Evolutionary conservation across 1,140 invertebrate species (phyloP), one percentile per base, ranked within the genome.

Genomic region (Microplitis mediator): DNA sequence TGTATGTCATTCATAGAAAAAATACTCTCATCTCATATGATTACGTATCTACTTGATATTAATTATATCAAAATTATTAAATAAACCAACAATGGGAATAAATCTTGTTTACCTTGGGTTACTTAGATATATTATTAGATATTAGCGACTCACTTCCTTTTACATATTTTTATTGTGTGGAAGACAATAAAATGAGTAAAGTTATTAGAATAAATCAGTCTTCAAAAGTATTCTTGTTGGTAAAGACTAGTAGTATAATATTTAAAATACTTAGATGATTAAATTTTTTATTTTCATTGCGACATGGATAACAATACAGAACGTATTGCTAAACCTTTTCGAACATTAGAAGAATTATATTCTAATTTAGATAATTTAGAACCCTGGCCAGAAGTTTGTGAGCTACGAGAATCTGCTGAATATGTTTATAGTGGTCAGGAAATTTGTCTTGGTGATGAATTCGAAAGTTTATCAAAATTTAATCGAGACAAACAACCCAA

Each of bases 401-500:
- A 79, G 23, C 69, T 86, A 9, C 63, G 79, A 16, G 83, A 86
- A 63, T 81, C 65, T 1, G 75, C 82, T 0, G 84, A 87, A 35
- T 86, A 84, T 67, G 84, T 83, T 6, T 86, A 84, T 70, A 61
- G 4, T 34, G 84, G 81, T 13, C 68, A 56, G 0, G 79, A 86
- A 16, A 45, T 81, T 11, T 72, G 74, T 56, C 63, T 54, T 4
- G 16, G 23, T 35, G 50, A 71, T 1, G 54, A 56, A 0, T 72
- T 72, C 4, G 52, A 74, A 35, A 39, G 52, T 6, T 63, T 84
- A 5, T 5, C 69, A 4, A 82, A 75, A 74, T 14, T 79, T 0
- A 66, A 80, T 13, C 80, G 82, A 35, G 78, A 83, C 14, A 11
- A 75, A 11, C 73, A 79, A 3, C 90, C 91, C 0, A 92, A 90